phyloP scores from a whole-genome alignment of 2,888 invertebrate genomes.

The Mesorhabditis spiculigera region DNA sequence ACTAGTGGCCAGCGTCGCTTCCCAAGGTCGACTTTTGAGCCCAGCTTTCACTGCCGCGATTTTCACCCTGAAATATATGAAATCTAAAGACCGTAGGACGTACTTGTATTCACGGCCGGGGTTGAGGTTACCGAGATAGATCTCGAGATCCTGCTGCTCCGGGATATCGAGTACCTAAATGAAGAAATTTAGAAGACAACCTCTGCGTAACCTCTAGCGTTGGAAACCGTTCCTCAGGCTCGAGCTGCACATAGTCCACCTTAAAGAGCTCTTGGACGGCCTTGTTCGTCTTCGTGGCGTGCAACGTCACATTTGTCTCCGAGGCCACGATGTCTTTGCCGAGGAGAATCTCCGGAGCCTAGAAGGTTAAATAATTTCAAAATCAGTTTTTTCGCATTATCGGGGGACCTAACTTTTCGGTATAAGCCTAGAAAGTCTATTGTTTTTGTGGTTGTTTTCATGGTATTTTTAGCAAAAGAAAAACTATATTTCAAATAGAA shows the following conservation, averaged over 20 bases:
- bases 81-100: background rate
- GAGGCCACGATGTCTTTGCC: conserved; percentile 34
- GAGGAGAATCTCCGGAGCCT: conserved; percentile 37
- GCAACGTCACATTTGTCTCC: conserved; percentile 51
- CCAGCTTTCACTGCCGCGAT: conserved; percentile 50
- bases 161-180: conserved; percentile 37
- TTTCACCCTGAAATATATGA: conserved; percentile 22
- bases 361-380: background rate
- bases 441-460: too few species aligned
- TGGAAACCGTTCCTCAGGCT: conserved; percentile 50
- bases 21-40: conserved; percentile 52
- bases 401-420: too few species aligned
- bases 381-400: conserved; percentile 7
- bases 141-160: conserved; percentile 51
- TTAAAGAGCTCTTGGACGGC: conserved; percentile 46
- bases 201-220: conserved; percentile 42
- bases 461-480: too few species aligned
- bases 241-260: conserved; percentile 49
- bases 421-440: too few species aligned
- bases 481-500: too few species aligned
- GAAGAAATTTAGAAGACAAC: background rate
- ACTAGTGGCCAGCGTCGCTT: conserved; percentile 51
- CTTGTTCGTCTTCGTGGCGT: conserved; percentile 43
- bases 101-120: conserved; percentile 51
- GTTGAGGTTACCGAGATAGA: conserved; percentile 51